Evolutionary conservation across 2,888 invertebrate species (phyloP).

Genomic region (Drosophila borborema): DNA sequence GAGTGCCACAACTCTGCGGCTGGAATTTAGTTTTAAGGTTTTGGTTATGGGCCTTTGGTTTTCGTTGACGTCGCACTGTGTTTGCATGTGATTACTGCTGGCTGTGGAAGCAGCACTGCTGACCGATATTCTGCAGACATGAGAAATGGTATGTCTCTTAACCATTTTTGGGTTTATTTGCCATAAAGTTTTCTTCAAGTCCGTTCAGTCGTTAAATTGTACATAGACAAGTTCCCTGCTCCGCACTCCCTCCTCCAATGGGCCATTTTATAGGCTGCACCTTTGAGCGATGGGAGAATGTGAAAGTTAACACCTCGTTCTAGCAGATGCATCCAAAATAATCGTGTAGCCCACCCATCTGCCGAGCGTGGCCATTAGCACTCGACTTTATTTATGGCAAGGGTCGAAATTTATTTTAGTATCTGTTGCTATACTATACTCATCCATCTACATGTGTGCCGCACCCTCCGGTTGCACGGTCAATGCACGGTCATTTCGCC

Average conservation of each 20-base stretch:
- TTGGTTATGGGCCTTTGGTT: conserved; percentile 24
- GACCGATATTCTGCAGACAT: conserved; percentile 69
- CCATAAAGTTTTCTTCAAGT: conserved; percentile 67
- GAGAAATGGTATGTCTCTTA: conserved; percentile 43
- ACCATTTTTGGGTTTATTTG: conserved; percentile 66
- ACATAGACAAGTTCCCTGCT: conserved; percentile 39
- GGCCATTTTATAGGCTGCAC: conserved; percentile 55
- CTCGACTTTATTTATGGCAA: conserved; percentile 54
- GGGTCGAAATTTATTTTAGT: conserved; percentile 37
- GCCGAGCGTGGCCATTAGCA: conserved; percentile 52
- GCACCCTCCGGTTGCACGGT: conserved; percentile 21
- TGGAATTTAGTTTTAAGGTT: conserved; percentile 31
- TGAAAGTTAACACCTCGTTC: conserved; percentile 73
- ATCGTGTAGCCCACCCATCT: conserved; percentile 44
- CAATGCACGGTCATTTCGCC: conserved; percentile 26
- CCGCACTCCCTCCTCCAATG: conserved; percentile 30
- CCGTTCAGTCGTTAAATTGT: conserved; percentile 74
- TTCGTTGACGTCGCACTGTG: conserved; percentile 35
- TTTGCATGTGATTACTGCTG: conserved; percentile 54
- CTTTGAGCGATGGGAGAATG: conserved; percentile 48
- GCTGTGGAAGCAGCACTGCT: conserved; percentile 26
- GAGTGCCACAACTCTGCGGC: conserved; percentile 48
- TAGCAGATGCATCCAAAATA: conserved; percentile 45
- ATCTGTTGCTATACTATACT: conserved; percentile 6
- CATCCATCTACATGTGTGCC: conserved; percentile 5